Evolutionary conservation across 2,113 vertebrate genomes (phyloP), one percentile per base, ranked within the genome.

Genomic region (Myxocyprinus asiaticus): DNA sequence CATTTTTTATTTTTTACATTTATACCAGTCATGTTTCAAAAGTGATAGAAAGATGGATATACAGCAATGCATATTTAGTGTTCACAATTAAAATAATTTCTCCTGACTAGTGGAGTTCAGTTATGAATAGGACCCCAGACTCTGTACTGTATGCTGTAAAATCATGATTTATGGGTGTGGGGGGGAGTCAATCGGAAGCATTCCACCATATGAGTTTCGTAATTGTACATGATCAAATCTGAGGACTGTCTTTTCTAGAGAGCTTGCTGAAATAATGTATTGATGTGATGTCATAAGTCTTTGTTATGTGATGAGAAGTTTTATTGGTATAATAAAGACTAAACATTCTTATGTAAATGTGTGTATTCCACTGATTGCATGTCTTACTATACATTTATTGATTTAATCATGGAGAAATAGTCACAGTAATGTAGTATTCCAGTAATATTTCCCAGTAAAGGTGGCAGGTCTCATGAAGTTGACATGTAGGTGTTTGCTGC

Each of bases 321-420:
- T 33, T 43, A 44, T 71, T 71, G 56, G 15, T 10, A 44, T 56
- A 71, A 71, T 58, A 33, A 55, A 70, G 12, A 70, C 12, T 6
- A 56, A 55, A 68, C 7, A 14, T 33, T 33, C 4, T 48, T 6
- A 42, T 4, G 17, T 53, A 50, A 48, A 0, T 50, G 9, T 67
- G 9, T 56, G 11, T 33, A 3, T 33, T 33, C 22, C 22, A 1
- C 22, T 33, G 22, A 33, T 33, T 33, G 22, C 22, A 33, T 33
- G 22, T 1, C 22, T 33, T 33, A 3, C 22, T 33, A 33, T 33
- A 33, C 22, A 33, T 33, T 53, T 5, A 65, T 44, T 43, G 6
- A 65, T 67, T 9, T 8, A 47, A 0, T 22, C 66, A 45, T 4
- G 14, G 3, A n/a, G n/a, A n/a, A n/a, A 15, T 33, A 9, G 58